Base-by-base conservation (phyloP, 2,113 vertebrate species). In the Edolisoma coerulescens region DNA sequence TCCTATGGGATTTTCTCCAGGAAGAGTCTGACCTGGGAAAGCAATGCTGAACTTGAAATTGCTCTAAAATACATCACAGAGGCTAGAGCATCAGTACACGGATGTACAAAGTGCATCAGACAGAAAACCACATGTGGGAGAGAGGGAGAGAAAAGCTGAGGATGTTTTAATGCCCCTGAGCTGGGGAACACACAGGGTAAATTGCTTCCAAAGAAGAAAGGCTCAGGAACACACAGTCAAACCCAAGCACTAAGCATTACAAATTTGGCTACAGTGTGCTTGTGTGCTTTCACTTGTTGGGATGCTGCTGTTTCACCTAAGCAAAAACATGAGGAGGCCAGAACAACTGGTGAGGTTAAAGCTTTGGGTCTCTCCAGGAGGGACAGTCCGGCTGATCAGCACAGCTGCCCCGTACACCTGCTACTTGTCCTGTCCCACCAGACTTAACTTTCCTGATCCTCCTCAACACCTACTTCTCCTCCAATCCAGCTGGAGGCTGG, bases 391-490 rank as follows among this genome's bases (percentile, higher is more conserved):
- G 22, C 32, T 76, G n/a, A 69, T 28, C 28, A 65, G 44, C 47
- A 44, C 19, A 56, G 13, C 3, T 65, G 41, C 8, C 49, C 37
- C 0, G 0, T 4, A 24, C 0, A 3, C 20, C 17, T 74, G 26
- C 26, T 87, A 17, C 52, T 47, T 2, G 0, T 54, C 42, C 67
- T 1, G 0, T 90, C 81, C 54, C 50, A 54, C 37, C 28, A 13
- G n/a, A 19, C 39, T 60, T 19, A 56, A 18, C 26, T 60, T 37
- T 45, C 18, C 30, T 49, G 26, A 77, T 18, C 32, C 49, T 69
- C 52, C 44, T 76, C 78, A 83, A 24, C 3, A 42, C 23, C n/a
- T 49, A 0, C 41, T 83, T 83, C 57, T 68, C 18, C 39, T 74
- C 33, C 76, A 77, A 2, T 41, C 56, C 52, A 61, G 18, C 33